A percentile compares a stretch with the other conserved stretches of the same genome.
Conservation (phyloP, 2,888 invertebrate species). For the Pterobdella sp. region DNA sequence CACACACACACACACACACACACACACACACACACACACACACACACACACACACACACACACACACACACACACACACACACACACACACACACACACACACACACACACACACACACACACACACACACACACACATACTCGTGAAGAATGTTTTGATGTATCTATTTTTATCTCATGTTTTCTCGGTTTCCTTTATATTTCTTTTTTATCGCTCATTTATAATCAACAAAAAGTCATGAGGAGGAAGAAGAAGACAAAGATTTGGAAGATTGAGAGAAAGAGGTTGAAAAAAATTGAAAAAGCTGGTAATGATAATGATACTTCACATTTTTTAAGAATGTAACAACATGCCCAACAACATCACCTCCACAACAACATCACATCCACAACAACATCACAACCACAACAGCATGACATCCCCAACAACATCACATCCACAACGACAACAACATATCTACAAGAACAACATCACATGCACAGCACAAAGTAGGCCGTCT, state of each 20-base stretch:
- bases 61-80: slow-evolving; percentile 30
- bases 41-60: slow-evolving; percentile 26
- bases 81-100: slow-evolving; percentile 29
- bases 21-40: slow-evolving; percentile 22
- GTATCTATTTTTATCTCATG: background rate
- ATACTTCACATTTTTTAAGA: too few relatives aligned
- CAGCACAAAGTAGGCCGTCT: too few relatives aligned
- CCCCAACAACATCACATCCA: background rate
- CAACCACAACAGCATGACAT: background rate
- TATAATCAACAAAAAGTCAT: background rate
- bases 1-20: slow-evolving; percentile 22
- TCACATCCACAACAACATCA: background rate
- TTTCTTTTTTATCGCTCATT: background rate
- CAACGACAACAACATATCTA: background rate
- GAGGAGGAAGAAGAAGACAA: background rate
- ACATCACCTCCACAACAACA: background rate
- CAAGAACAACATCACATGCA: background rate
- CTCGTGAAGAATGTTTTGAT: background rate
- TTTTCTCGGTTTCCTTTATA: background rate
- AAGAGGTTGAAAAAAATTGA: background rate
- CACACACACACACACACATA: background rate
- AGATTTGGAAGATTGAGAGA: background rate
- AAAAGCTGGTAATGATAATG: too few relatives aligned
- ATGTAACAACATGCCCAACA: too few relatives aligned
- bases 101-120: slow-evolving; percentile 13